phyloP scores from a whole-genome alignment of 2,797 vertebrate genomes.

The Micrastur ruficollis region DNA sequence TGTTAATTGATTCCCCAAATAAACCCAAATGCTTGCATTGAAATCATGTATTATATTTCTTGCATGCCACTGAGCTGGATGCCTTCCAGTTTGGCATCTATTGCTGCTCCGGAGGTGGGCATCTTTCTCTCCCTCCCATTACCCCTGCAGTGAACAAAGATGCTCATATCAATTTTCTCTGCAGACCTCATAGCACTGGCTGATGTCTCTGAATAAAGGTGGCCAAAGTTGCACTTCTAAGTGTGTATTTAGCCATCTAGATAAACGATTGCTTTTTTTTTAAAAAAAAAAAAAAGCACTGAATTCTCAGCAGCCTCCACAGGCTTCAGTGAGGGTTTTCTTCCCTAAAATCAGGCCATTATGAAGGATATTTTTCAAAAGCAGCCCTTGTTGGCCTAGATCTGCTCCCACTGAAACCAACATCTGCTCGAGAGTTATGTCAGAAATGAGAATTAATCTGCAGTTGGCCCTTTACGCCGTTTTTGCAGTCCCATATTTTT shows the following conservation, averaged over 20 bases:
- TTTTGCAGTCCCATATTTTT: not conserved
- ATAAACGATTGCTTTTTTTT: not conserved
- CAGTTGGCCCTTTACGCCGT: not conserved
- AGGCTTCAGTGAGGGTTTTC: not conserved
- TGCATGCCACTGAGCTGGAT: constrained; percentile 61
- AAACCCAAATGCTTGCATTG: constrained; percentile 63
- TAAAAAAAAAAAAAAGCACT: too few relatives aligned
- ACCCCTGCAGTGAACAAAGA: constrained; percentile 7
- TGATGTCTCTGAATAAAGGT: not conserved
- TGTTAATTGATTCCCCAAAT: constrained; percentile 73
- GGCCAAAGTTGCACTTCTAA: not conserved
- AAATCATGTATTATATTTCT: constrained; percentile 67
- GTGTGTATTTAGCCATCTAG: not conserved
- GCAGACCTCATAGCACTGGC: not conserved
- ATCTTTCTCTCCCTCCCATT: not conserved
- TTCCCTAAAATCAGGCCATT: not conserved
- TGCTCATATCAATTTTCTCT: not conserved
- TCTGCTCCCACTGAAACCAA: not conserved
- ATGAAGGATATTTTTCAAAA: not conserved
- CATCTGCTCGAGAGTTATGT: not conserved
- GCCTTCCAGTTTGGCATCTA: constrained; percentile 46
- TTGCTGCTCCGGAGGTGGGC: not conserved
- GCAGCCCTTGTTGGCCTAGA: not conserved
- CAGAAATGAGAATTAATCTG: not conserved
- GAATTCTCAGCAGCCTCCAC: not conserved